phyloP scores from a whole-genome alignment of 2,888 invertebrate genomes.

The Cosmorhoe ocellata region DNA sequence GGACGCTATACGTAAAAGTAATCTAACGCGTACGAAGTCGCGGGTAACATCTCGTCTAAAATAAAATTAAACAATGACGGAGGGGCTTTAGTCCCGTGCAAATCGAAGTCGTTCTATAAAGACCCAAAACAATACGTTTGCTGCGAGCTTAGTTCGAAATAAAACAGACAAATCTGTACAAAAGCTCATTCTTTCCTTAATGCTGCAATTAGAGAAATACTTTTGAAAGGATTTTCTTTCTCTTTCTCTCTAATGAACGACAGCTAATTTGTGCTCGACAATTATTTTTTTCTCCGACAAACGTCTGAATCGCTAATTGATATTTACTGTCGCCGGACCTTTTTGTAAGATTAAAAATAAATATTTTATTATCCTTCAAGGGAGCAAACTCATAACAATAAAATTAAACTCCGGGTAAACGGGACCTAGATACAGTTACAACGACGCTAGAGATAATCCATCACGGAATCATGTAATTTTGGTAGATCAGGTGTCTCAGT shows the following conservation, averaged over 20 bases:
- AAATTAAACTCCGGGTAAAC: neutral
- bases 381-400: neutral
- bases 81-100: neutral
- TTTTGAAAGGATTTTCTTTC: constrained; percentile 62
- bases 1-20: too few relatives aligned
- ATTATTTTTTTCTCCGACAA: constrained; percentile 49
- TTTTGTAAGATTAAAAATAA: constrained; percentile 52
- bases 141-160: constrained; percentile 44
- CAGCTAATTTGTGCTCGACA: constrained; percentile 55
- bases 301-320: constrained; percentile 54
- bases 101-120: neutral
- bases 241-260: constrained; percentile 69
- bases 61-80: neutral
- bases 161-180: constrained; percentile 63
- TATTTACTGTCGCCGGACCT: constrained; percentile 54
- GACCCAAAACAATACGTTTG: constrained; percentile 1
- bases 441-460: too few relatives aligned
- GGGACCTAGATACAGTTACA: too few relatives aligned
- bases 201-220: constrained; percentile 72
- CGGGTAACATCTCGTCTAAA: too few relatives aligned
- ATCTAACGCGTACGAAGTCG: too few relatives aligned
- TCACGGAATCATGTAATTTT: too few relatives aligned
- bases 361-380: constrained; percentile 31
- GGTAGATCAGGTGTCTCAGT: too few relatives aligned
- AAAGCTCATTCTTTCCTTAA: constrained; percentile 68